Conservation (phyloP, 2,113 vertebrate genomes). For the Macroglossus sobrinus region DNA sequence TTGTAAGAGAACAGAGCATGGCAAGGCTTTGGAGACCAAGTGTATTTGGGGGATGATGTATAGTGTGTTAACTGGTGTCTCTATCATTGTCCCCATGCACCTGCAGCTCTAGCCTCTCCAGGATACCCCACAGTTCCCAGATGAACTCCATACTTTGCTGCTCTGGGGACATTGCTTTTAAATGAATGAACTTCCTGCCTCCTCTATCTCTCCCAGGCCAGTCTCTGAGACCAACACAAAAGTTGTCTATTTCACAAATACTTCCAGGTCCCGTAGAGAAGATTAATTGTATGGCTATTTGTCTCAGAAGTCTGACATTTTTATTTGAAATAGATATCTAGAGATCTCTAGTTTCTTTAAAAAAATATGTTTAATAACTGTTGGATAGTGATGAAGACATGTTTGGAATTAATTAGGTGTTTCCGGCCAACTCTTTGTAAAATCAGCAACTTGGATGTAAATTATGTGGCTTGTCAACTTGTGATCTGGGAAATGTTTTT, state of each 20-base stretch:
- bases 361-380: conserved; percentile 11
- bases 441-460: not conserved
- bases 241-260: not conserved
- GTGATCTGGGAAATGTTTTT: conserved; percentile 36
- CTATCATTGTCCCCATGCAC: too few relatives aligned
- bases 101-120: not conserved
- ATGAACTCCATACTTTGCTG: fast-evolving
- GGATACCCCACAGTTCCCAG: not conserved
- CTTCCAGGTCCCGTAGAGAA: not conserved
- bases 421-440: not conserved
- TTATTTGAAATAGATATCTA: not conserved
- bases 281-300: not conserved
- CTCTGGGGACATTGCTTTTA: not conserved
- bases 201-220: not conserved
- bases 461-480: conserved; percentile 40
- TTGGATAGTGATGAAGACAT: not conserved
- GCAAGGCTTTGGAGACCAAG: not conserved
- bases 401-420: not conserved
- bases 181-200: not conserved
- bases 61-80: not conserved
- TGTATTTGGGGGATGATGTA: not conserved
- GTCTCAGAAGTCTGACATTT: not conserved
- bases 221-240: not conserved
- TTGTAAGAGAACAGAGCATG: not conserved
- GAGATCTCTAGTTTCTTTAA: not conserved